These are phyloP conservation scores for Sarcophaga rosellei DNA, from an alignment of 2,888 invertebrate species.

Conservation along the genomic window DNA sequence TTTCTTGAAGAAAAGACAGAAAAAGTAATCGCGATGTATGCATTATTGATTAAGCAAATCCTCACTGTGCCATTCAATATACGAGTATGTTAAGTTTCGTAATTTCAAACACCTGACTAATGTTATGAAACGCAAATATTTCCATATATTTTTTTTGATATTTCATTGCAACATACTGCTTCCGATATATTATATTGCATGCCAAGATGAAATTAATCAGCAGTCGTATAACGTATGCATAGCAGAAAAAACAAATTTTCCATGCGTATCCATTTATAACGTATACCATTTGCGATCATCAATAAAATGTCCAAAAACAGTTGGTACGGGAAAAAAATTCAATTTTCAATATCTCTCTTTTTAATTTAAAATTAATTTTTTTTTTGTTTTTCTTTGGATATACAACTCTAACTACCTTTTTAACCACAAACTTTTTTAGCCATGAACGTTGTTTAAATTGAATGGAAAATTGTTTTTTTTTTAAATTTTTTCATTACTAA, in stretches of 20 bases:
- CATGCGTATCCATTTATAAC: constrained; percentile 50
- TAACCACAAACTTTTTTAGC: neutral
- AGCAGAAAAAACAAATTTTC: neutral
- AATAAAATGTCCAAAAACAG: constrained; percentile 8
- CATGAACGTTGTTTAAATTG: constrained; percentile 27
- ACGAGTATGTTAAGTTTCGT: neutral
- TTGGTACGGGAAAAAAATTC: constrained; percentile 25
- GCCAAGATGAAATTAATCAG: constrained; percentile 13
- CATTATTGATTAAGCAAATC: too few relatives aligned
- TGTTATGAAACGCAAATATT: neutral
- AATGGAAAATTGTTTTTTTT: neutral
- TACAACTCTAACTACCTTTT: neutral
- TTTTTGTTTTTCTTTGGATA: neutral
- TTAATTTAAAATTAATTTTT: too few relatives aligned
- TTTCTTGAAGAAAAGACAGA: too few relatives aligned
- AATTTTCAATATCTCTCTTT: neutral
- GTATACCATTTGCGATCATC: neutral
- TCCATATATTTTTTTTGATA: neutral
- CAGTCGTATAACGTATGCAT: neutral
- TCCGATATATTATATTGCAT: constrained; percentile 31
- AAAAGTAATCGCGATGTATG: too few relatives aligned
- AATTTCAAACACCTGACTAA: neutral
- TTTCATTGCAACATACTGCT: constrained; percentile 30
- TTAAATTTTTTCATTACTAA: neutral
- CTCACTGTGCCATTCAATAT: too few relatives aligned